A percentile compares a stretch with the other conserved stretches of the same genome.
phyloP scores from a whole-genome alignment of 2,888 invertebrate species.

The Nycteola revayana region DNA sequence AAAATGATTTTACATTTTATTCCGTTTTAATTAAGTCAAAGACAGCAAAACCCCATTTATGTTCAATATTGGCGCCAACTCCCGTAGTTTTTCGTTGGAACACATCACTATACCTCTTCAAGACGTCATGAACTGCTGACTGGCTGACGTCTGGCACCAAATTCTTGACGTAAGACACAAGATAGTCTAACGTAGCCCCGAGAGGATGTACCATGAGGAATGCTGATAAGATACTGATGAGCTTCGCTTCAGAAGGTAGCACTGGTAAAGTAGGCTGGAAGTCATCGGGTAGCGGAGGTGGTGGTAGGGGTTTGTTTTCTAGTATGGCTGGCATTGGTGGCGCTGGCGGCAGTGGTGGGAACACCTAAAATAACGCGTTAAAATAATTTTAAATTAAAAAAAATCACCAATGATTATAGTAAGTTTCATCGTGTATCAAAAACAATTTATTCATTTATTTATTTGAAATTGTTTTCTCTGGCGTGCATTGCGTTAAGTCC shows the following conservation, averaged over 20 bases:
- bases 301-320: constrained; percentile 31
- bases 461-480: too few species aligned
- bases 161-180: constrained; percentile 58
- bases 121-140: constrained; percentile 39
- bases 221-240: constrained; percentile 63
- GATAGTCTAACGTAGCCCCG: constrained; percentile 58
- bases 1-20: not conserved
- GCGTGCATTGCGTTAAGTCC: too few species aligned
- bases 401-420: too few species aligned
- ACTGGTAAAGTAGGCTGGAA: constrained; percentile 33
- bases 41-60: constrained; percentile 53
- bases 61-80: constrained; percentile 51
- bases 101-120: constrained; percentile 54
- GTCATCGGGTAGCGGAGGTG: constrained; percentile 34
- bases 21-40: constrained; percentile 42
- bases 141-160: constrained; percentile 50
- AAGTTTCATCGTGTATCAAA: too few species aligned
- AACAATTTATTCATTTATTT: too few species aligned
- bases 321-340: constrained; percentile 22
- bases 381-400: too few species aligned
- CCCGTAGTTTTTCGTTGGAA: constrained; percentile 48
- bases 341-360: constrained; percentile 40
- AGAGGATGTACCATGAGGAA: constrained; percentile 66
- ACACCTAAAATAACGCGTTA: constrained; percentile 31
- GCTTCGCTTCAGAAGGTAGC: constrained; percentile 52